Base-by-base conservation (phyloP, 1,140 invertebrate genomes). In the Drosophila sturtevanti region DNA sequence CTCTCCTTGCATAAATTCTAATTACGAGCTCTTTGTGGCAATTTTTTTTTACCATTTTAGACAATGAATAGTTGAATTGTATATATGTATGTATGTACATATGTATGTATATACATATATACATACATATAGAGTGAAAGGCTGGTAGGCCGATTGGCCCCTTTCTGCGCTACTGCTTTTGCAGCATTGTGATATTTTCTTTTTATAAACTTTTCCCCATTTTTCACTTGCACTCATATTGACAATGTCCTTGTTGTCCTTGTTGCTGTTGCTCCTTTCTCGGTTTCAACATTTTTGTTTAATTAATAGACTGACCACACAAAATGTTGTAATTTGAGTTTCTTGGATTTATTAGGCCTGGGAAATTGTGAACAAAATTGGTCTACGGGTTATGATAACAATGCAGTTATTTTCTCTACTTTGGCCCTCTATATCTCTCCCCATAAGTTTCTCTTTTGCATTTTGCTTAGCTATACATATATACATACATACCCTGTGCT, bases 251-350 rank as follows among this genome's bases (percentile, higher is more conserved):
- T 55, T 18, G 21, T 31, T 24, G 34, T n/a, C 34, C 14, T n/a
- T 16, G 24, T 55, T 18, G 21, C 22, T 24, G 34, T n/a, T 22
- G 35, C 35, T 27, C 69, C 22, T 34, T 59, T 38, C 14, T 34
- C 12, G 16, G 41, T 10, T 18, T 34, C 24, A 63, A 66, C 71
- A 55, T 73, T 55, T 56, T 21, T 35, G 56, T 58, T 56, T 0
- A 63, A 75, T 75, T 75, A 75, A 75, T 75, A 75, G 72, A 58
- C 38, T 63, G 72, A 52, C 72, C 72, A 75, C 63, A 75, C n/a
- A 75, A 76, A 74, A 52, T 61, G 55, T 61, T 75, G 58, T 75
- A 75, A 75, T 58, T 68, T 75, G 51, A 11, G 63, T 38, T n/a
- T 21, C 16, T 58, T 58, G 10, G 70, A 56, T 67, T 75, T 56